Evolutionary conservation across 2,888 invertebrate genomes (phyloP).

Genomic region (Ornithoptera alexandrae): DNA sequence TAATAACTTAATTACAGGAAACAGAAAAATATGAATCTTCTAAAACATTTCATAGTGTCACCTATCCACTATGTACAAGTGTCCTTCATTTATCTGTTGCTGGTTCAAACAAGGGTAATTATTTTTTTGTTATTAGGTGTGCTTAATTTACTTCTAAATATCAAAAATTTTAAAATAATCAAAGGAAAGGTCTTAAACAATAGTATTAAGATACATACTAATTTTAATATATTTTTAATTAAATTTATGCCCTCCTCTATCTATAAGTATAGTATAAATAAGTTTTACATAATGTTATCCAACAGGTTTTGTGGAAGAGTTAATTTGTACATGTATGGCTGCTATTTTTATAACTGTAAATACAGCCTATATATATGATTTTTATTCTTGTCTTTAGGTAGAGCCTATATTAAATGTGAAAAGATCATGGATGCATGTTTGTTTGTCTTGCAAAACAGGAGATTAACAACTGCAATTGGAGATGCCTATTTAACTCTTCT

Average conservation of each 20-base stretch:
- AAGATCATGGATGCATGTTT: conserved; percentile 61
- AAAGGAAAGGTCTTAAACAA: too few relatives aligned
- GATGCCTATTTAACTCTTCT: conserved; percentile 79
- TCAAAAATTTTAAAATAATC: too few relatives aligned
- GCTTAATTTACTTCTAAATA: too few relatives aligned
- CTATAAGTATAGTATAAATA: too few relatives aligned
- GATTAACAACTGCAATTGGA: conserved; percentile 58
- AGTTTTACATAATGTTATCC: too few relatives aligned
- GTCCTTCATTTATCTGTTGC: conserved; percentile 64
- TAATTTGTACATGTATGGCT: not conserved
- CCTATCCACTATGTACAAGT: conserved; percentile 56
- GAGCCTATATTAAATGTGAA: conserved; percentile 63
- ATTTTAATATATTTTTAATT: too few relatives aligned
- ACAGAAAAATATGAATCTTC: conserved; percentile 71
- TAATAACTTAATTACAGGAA: conserved; percentile 60
- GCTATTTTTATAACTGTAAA: not conserved
- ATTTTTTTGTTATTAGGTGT: conserved; percentile 6
- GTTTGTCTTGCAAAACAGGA: conserved; percentile 57
- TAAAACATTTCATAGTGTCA: conserved; percentile 61
- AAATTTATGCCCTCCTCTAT: too few relatives aligned
- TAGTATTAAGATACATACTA: too few relatives aligned
- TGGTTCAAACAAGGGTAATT: conserved; percentile 70
- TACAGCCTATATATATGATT: not conserved
- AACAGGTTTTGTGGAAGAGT: too few relatives aligned
- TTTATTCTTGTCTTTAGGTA: conserved; percentile 44